Evolutionary conservation across 1,140 invertebrate genomes (phyloP).

Genomic region (Muscidifurax raptorellus): DNA sequence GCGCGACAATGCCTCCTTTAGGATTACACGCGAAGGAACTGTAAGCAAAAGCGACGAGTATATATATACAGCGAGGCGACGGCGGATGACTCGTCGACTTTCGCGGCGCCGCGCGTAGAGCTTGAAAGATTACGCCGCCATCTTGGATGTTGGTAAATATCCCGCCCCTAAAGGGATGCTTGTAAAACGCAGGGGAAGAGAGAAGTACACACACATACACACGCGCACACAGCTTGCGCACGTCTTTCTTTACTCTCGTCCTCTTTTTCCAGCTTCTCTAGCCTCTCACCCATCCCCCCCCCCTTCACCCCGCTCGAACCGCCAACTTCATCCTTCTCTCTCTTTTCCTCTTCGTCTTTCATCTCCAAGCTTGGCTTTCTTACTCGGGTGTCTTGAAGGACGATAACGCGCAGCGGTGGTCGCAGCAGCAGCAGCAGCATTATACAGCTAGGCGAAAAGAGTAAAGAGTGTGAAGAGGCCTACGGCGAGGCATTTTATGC

Average conservation of each 20-base stretch:
- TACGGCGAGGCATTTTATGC: constrained; percentile 64
- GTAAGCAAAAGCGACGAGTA: constrained; percentile 56
- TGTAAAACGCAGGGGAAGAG: constrained; percentile 54
- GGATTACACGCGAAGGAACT: constrained; percentile 47
- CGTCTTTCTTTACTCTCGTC: constrained; percentile 8
- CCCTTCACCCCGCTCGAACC: not conserved
- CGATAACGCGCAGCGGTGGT: constrained; percentile 15
- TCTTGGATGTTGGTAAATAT: constrained; percentile 75
- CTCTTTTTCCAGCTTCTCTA: constrained; percentile 33
- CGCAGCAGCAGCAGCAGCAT: constrained; percentile 11
- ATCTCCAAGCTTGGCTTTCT: constrained; percentile 39
- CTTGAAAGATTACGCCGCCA: constrained; percentile 72
- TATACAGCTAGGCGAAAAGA: constrained; percentile 50
- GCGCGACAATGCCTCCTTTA: constrained; percentile 39
- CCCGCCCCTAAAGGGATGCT: constrained; percentile 67
- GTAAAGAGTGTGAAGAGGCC: constrained; percentile 69
- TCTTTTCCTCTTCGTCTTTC: constrained; percentile 18
- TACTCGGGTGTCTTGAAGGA: constrained; percentile 45
- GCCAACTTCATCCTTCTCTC: not conserved
- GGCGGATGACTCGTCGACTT: constrained; percentile 66
- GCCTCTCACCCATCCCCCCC: not conserved
- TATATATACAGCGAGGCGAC: not conserved
- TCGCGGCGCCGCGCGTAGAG: constrained; percentile 48
- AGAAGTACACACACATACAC: constrained; percentile 35
- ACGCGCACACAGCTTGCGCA: not conserved